phyloP scores from a whole-genome alignment of 2,797 vertebrate species.

The Eulemur albifrons region DNA sequence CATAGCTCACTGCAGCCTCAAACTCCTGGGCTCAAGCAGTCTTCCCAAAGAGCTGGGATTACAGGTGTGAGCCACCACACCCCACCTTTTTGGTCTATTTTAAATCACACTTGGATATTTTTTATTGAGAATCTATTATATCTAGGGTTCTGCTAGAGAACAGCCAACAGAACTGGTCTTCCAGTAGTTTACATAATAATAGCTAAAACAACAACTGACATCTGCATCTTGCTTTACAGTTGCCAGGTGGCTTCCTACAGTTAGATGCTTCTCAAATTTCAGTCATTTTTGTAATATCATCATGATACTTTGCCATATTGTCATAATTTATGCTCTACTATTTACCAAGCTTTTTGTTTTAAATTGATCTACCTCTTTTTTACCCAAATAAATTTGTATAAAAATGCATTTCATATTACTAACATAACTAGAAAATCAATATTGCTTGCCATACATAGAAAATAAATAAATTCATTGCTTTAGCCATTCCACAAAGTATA shows the following conservation, averaged over 20 bases:
- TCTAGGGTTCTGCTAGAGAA: neutral
- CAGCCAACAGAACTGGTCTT: neutral
- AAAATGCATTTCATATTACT: neutral
- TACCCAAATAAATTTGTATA: slow-evolving; percentile 5
- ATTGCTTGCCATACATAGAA: neutral
- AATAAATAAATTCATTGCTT: neutral
- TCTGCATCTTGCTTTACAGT: neutral
- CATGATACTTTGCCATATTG: neutral
- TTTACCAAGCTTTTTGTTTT: neutral
- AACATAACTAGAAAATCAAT: neutral
- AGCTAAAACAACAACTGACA: neutral
- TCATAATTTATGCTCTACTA: neutral
- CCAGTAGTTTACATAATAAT: neutral
- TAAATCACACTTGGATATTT: neutral
- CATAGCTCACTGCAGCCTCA: neutral
- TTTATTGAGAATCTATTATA: slow-evolving; percentile 8
- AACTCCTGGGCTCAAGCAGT: neutral
- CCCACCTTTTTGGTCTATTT: neutral
- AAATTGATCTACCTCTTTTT: neutral
- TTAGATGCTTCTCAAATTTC: neutral
- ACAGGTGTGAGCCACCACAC: neutral
- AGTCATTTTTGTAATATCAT: slow-evolving; percentile 31
- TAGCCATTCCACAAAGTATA: neutral
- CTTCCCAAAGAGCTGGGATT: neutral
- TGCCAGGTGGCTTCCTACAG: neutral